Conservation (phyloP, 1,140 invertebrate genomes). For the Lysiphlebus fabarum region DNA sequence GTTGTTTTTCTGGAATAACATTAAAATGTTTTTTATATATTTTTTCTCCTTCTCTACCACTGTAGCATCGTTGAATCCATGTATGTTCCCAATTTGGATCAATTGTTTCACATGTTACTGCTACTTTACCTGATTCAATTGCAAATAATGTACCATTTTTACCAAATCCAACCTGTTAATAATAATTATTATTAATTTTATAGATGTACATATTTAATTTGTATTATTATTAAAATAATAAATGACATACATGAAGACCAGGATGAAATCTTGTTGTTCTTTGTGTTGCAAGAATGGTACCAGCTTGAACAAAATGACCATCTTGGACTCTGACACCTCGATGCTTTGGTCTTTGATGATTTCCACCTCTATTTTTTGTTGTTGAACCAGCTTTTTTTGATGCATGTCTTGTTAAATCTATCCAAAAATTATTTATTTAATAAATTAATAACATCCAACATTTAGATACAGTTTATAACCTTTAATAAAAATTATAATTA, state of each 20-base stretch:
- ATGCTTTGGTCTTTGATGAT: conserved; percentile 65
- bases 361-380: conserved; percentile 62
- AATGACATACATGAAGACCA: conserved; percentile 68
- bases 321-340: conserved; percentile 69
- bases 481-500: background rate
- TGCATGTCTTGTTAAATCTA: conserved; percentile 57
- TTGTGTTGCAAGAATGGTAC: conserved; percentile 70
- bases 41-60: conserved; percentile 58
- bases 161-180: conserved; percentile 71
- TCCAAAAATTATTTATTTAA: background rate
- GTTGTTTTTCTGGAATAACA: conserved; percentile 71
- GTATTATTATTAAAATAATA: background rate
- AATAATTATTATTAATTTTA: background rate
- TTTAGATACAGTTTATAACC: background rate
- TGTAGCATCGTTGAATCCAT: conserved; percentile 66
- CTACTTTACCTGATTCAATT: conserved; percentile 67
- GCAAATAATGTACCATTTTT: conserved; percentile 74
- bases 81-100: conserved; percentile 69
- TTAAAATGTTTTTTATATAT: conserved; percentile 82
- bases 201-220: conserved; percentile 8
- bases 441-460: background rate
- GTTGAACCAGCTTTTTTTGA: conserved; percentile 68
- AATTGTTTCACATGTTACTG: conserved; percentile 73
- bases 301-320: conserved; percentile 61
- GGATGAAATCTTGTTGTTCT: conserved; percentile 70